Base-by-base conservation (phyloP, 2,888 invertebrate genomes). In the Argyresthia albistria region DNA sequence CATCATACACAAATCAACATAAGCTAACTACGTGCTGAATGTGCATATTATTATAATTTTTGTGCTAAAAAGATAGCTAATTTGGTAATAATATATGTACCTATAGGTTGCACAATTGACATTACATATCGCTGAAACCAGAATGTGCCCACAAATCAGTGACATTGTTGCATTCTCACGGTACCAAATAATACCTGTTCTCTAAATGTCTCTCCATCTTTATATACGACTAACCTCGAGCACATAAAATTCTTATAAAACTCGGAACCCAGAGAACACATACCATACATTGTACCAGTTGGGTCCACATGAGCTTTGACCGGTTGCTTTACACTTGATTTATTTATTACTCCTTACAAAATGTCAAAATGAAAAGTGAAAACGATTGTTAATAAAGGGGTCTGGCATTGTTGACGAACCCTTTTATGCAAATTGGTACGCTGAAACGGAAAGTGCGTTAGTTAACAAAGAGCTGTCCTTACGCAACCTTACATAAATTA, bases 331-430 rank as follows among this genome's bases (percentile, higher is more conserved):
- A 65, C 67, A 61, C 68, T 66, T 86, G 87, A 86, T 86, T 84
- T 87, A 87, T 87, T 87, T 84, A 87, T 86, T 80, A 51, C 55
- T 79, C 69, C 66, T 59, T 68, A 75, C 75, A 76, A 76, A 80
- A 80, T 79, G 72, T 80, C 81, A 83, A 83, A 86, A 84, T 80
- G 72, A 70, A 84, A 83, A 83, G 79, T 82, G 81, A 82, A 86
- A 82, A 76, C 75, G 71, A 78, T 80, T 81, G 68, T 70, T 69
- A 66, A 60, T 64, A 77, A 82, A 77, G 80, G 80, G 80, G 72
- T 68, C 70, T 71, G 63, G 37, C 71, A 75, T 84, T 86, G 80
- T 83, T 57, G 58, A 52, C 60, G 61, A 62, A 67, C 75, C 80
- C 80, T 73, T 73, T 83, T 84, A 87, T 87, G 86, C 79, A 82